Conservation (phyloP, 2,113 vertebrate species). For the Sapajus apella region DNA sequence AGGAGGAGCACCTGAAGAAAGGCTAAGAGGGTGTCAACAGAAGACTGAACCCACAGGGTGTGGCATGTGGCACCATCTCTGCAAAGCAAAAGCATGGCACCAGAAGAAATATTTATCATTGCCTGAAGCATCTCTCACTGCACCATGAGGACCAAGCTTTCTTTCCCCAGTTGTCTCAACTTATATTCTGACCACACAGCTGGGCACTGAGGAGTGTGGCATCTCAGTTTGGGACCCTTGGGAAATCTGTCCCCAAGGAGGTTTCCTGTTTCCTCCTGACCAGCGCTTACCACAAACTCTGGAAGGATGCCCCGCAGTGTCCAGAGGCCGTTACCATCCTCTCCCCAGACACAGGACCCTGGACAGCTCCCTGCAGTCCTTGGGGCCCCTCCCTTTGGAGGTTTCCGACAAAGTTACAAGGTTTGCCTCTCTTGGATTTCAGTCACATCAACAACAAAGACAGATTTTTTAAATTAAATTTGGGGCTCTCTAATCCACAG, state of each 20-base stretch:
- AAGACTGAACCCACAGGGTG: neutral
- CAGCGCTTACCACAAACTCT: neutral
- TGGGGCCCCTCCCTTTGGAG: rapidly evolving
- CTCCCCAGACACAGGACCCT: neutral
- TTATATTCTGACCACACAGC: neutral
- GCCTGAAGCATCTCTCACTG: neutral
- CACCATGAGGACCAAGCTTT: neutral
- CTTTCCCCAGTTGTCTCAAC: neutral
- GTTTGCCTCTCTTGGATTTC: neutral
- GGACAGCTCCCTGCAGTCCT: neutral
- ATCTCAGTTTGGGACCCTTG: neutral
- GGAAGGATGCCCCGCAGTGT: neutral
- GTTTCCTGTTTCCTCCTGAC: neutral
- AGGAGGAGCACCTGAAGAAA: neutral
- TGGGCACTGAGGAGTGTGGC: neutral
- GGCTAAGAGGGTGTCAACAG: neutral
- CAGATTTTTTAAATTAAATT: conserved; percentile 4
- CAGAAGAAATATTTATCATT: neutral
- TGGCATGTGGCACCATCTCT: neutral
- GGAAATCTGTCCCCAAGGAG: neutral
- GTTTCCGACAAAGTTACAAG: neutral
- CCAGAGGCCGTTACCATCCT: rapidly evolving
- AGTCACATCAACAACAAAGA: neutral
- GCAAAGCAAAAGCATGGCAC: neutral
- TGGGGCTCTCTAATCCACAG: neutral